Conservation (phyloP, 35 echinoderm and acorn worm genomes). For the Lytechinus pictus region DNA sequence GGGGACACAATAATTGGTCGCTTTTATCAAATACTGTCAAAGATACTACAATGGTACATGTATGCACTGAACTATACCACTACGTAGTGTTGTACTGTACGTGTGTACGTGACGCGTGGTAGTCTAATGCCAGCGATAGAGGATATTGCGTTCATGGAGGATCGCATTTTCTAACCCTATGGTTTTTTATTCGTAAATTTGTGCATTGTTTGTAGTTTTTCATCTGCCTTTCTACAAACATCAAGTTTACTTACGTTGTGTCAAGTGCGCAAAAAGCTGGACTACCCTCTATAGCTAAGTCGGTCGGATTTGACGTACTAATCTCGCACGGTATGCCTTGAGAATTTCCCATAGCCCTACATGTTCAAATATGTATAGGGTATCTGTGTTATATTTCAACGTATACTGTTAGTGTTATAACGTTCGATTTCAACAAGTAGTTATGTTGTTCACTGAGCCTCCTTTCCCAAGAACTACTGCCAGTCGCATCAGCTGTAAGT, state of each 20-base stretch:
- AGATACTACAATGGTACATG: no score
- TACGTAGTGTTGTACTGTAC: no score
- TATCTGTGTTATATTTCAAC: background rate
- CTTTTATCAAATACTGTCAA: no score
- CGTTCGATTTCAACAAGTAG: background rate
- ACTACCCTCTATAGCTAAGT: background rate
- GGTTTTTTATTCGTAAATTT: background rate
- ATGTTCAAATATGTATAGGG: background rate
- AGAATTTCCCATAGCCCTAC: background rate
- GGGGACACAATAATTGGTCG: no score
- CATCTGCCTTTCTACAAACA: background rate
- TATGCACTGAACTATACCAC: no score
- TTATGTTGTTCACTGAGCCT: background rate
- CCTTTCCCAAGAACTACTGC: background rate
- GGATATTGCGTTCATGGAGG: no score
- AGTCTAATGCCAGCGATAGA: no score
- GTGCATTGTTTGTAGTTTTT: conserved; percentile 9
- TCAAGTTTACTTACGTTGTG: background rate
- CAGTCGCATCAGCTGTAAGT: background rate
- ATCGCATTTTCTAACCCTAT: conserved; percentile 32
- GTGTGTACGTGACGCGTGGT: no score
- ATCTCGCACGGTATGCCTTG: background rate
- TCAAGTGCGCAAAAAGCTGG: conserved; percentile 3
- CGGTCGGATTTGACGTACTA: background rate
- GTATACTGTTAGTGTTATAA: background rate